Evolutionary conservation across 2,888 invertebrate species (phyloP).

Genomic region (Spicauda simplicius): DNA sequence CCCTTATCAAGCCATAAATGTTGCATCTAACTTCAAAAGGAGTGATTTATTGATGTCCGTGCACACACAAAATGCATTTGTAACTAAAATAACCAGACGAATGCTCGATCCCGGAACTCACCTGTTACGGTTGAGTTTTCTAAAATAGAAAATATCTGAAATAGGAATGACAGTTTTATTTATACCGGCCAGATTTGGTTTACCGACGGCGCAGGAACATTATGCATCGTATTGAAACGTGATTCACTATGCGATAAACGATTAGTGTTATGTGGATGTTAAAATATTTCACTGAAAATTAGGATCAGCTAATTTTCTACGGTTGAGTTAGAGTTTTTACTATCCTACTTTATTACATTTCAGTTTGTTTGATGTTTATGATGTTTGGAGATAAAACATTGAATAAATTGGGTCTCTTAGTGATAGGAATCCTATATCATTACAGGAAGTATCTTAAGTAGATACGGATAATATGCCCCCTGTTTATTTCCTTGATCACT

Average conservation of each 20-base stretch:
- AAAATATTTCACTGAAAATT: neutral
- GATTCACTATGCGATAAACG: conserved; percentile 18
- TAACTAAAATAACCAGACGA: conserved; percentile 59
- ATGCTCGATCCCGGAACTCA: conserved; percentile 58
- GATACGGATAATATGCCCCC: too few species aligned
- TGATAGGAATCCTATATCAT: too few species aligned
- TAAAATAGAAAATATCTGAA: conserved; percentile 64
- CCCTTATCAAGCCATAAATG: conserved; percentile 67
- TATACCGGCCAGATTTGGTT: conserved; percentile 42
- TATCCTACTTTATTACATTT: too few species aligned
- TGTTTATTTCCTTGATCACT: too few species aligned
- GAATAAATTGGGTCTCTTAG: too few species aligned
- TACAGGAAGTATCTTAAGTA: too few species aligned
- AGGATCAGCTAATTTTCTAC: neutral
- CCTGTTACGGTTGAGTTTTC: conserved; percentile 67
- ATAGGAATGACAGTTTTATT: conserved; percentile 70
- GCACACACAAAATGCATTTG: conserved; percentile 45
- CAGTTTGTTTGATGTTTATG: too few species aligned
- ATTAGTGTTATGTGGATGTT: neutral
- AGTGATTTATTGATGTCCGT: conserved; percentile 65
- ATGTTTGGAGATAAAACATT: too few species aligned
- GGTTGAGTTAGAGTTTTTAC: too few species aligned
- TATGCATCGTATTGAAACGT: conserved; percentile 11
- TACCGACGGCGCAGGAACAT: conserved; percentile 5
- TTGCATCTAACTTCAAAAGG: conserved; percentile 67